These are phyloP conservation scores for Amblyraja radiata DNA, from an alignment of 2,797 vertebrate genomes.

Conservation along the genomic window DNA sequence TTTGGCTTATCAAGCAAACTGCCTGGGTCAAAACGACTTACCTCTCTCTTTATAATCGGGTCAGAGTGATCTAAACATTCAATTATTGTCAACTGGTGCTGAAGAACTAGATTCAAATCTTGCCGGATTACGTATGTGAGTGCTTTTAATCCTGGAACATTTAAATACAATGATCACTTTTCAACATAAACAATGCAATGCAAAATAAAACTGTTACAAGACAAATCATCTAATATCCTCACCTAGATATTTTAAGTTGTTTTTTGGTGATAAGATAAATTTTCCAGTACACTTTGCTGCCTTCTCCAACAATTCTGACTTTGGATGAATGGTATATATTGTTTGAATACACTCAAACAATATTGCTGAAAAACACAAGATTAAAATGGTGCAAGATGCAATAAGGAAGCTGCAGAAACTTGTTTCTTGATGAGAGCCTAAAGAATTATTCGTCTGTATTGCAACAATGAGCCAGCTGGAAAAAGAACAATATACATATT, in stretches of 20 bases:
- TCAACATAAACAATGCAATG: not conserved
- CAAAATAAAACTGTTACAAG: not conserved
- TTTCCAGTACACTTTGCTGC: conserved; percentile 94
- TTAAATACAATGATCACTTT: conserved; percentile 26
- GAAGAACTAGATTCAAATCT: conserved; percentile 84
- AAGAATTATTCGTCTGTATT: not conserved
- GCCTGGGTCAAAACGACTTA: conserved; percentile 46
- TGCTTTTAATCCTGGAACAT: conserved; percentile 72
- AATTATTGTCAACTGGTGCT: conserved; percentile 98
- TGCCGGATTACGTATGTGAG: conserved; percentile 92
- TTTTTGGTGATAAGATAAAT: conserved; percentile 92
- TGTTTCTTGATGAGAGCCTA: not conserved
- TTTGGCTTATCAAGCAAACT: not conserved
- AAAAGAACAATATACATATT: not conserved
- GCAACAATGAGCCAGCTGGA: not conserved
- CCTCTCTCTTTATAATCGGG: conserved; percentile 91
- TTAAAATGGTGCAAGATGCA: not conserved
- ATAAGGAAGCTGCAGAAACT: not conserved
- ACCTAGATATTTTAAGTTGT: conserved; percentile 97
- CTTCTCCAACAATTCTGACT: conserved; percentile 85
- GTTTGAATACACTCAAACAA: conserved; percentile 93
- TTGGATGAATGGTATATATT: conserved; percentile 87
- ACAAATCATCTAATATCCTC: conserved; percentile 48
- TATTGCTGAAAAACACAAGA: conserved; percentile 71
- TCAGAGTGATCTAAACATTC: conserved; percentile 92